Conservation (phyloP, 2,113 vertebrate species). For the Balaeniceps rex region DNA sequence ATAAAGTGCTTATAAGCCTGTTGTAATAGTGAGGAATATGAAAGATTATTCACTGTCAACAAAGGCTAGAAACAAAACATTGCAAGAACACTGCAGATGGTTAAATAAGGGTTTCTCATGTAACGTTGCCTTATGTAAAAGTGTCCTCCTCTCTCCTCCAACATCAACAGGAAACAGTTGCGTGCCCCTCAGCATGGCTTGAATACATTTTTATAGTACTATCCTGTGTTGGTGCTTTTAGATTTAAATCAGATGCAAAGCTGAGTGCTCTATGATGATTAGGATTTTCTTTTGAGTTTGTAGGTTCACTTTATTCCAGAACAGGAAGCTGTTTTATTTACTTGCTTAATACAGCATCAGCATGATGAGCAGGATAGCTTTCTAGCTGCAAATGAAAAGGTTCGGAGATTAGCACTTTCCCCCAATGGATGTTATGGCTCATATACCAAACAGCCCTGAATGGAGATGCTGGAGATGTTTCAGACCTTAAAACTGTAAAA, state of each 20-base stretch:
- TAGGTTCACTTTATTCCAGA: neutral
- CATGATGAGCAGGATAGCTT: neutral
- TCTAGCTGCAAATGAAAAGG: neutral
- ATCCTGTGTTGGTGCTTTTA: neutral
- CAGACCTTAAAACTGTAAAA: conserved; percentile 25
- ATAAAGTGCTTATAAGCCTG: neutral
- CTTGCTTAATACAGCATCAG: neutral
- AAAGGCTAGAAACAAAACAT: neutral
- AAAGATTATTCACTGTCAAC: neutral
- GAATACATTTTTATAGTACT: neutral
- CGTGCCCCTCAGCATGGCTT: neutral
- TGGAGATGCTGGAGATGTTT: neutral
- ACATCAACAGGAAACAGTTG: neutral
- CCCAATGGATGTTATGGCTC: neutral
- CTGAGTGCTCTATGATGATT: neutral
- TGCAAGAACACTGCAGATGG: neutral
- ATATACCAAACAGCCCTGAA: conserved; percentile 6
- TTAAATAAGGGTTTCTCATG: neutral
- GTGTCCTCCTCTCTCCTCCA: neutral
- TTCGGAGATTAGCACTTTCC: neutral
- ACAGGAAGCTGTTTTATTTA: neutral
- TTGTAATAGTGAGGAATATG: neutral
- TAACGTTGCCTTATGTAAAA: neutral
- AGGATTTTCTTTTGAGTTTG: neutral
- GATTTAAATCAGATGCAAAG: neutral